phyloP scores from a whole-genome alignment of 2,888 invertebrate genomes.

The Panzeria rudis region DNA sequence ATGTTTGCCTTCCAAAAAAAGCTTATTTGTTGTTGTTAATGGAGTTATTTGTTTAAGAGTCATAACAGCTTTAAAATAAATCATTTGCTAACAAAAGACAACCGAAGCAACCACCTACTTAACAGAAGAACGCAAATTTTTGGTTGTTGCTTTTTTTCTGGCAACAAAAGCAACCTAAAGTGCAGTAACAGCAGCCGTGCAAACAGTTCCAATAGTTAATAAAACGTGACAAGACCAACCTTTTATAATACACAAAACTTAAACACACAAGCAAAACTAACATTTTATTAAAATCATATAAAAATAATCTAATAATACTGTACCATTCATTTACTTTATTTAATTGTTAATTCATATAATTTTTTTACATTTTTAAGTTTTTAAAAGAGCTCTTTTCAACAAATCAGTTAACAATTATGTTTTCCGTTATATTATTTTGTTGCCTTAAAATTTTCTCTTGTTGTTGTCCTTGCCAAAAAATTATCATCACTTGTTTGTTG shows the following conservation, averaged over 20 bases:
- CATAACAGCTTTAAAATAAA: slow-evolving; percentile 61
- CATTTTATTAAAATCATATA: slow-evolving; percentile 28
- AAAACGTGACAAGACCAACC: slow-evolving; percentile 68
- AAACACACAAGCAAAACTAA: slow-evolving; percentile 18
- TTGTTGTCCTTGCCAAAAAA: slow-evolving; percentile 12
- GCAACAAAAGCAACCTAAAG: slow-evolving; percentile 48
- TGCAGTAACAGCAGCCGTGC: slow-evolving; percentile 22
- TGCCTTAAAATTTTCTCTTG: slow-evolving; percentile 15
- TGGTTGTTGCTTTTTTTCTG: slow-evolving; percentile 15
- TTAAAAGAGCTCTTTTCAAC: slow-evolving; percentile 52
- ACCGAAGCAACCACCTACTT: slow-evolving; percentile 55
- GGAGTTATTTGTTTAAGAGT: slow-evolving; percentile 57
- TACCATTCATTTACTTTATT: slow-evolving; percentile 56
- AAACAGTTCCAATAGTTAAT: slow-evolving; percentile 50
- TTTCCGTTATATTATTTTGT: slow-evolving; percentile 61
- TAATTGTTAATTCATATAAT: slow-evolving; percentile 60
- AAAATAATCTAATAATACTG: slow-evolving; percentile 59
- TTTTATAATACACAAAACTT: slow-evolving; percentile 36
- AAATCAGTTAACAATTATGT: slow-evolving; percentile 71
- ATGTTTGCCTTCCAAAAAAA: slow-evolving; percentile 20
- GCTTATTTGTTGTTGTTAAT: slow-evolving; percentile 44
- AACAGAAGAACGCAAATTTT: slow-evolving; percentile 67
- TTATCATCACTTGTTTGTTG: slow-evolving; percentile 55
- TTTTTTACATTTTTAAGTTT: slow-evolving; percentile 33
- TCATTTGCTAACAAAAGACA: slow-evolving; percentile 58